Evolutionary conservation across 2,888 invertebrate species (phyloP), one percentile per base, ranked within the genome.

Genomic region (Argyra leucocephala): DNA sequence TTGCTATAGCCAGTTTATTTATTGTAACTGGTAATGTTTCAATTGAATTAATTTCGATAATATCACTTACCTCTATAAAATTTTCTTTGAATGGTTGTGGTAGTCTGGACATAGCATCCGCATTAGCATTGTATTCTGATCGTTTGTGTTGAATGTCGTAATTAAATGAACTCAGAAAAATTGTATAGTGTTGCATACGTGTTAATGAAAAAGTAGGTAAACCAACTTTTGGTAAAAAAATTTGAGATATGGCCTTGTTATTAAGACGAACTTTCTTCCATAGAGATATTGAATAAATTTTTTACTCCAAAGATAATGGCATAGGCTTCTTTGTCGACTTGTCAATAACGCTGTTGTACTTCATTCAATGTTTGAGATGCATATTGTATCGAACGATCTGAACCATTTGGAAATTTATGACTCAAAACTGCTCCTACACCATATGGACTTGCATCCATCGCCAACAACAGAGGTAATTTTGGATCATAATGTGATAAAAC

Each of bases 271-370:
- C 3, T 71, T 66, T 2, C 74, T 66, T 6, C 78, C 79, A 67
- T 70, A 74, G 1, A 80, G 24, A 68, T 76, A 81, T 15, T 75
- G 71, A 66, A 76, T 73, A 69, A 81, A 81, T 69, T 74, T 74
- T 24, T 71, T 70, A 1, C 71, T 1, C 73, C 76, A 66, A 70
- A 80, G 23, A 76, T 69, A 7, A 79, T 70, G 4, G 74, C 72
- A n/a, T 76, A 71, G 0, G 75, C 78, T 70, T 74, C 72, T 12
- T 69, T 68, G 61, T 74, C 73, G 6, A 72, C 66, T 63, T 72
- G 70, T 18, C 67, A 76, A 67, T 75, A 73, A 48, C 69, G 68
- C 66, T 71, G 70, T 63, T 78, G 70, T 3, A 71, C 70, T 62
- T 63, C 70, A 67, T 60, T 72, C 65, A 73, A 71, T 59, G 70